phyloP scores from a whole-genome alignment of 2,113 vertebrate genomes.

The Nansenia antarctica region DNA sequence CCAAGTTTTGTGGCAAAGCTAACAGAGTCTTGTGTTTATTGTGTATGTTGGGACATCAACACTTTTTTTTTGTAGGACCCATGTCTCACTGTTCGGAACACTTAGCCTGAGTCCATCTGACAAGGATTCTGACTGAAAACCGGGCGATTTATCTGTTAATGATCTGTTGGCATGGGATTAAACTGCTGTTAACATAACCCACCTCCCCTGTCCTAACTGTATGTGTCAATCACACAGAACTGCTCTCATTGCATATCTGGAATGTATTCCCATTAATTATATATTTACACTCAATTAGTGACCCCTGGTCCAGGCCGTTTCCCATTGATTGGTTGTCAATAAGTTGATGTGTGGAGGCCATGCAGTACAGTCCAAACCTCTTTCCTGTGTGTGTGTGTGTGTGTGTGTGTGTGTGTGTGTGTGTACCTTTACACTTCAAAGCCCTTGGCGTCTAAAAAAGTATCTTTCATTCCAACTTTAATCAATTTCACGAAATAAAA shows the following conservation, averaged over 20 bases:
- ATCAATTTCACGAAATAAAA: background rate
- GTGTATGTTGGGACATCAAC: too few species aligned
- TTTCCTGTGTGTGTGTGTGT: too few species aligned
- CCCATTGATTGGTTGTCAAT: background rate
- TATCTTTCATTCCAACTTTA: background rate
- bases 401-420: background rate
- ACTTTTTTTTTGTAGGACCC: too few species aligned
- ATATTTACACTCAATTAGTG: background rate
- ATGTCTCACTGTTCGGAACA: too few species aligned
- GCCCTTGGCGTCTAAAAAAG: background rate
- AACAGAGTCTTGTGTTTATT: too few species aligned
- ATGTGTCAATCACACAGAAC: background rate
- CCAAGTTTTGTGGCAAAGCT: conserved; percentile 25
- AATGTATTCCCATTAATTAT: background rate
- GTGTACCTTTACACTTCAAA: background rate
- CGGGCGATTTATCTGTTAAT: background rate
- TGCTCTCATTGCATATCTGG: background rate
- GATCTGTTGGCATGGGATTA: background rate
- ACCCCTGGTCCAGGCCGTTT: background rate
- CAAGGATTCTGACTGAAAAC: too few species aligned
- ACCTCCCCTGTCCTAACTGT: background rate
- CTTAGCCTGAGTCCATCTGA: too few species aligned
- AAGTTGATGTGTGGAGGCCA: background rate
- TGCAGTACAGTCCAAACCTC: too few species aligned
- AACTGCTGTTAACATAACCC: background rate